Evolutionary conservation across 2,888 invertebrate genomes (phyloP).

Genomic region (Trichopoda pennipes): DNA sequence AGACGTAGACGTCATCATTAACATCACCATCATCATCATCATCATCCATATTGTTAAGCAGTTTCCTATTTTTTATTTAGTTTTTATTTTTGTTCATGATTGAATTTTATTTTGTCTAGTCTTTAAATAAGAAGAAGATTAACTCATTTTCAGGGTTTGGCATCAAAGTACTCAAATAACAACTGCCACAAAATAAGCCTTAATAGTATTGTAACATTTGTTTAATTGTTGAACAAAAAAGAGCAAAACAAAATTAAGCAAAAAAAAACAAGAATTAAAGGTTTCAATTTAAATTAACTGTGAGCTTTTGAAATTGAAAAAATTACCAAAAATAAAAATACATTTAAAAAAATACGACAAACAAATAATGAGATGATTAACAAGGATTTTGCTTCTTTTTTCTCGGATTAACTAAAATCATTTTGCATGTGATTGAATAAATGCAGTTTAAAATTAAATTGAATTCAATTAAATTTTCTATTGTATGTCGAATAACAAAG

Average conservation of each 20-base stretch:
- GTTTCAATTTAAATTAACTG: slow-evolving; percentile 61
- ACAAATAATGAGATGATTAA: slow-evolving; percentile 60
- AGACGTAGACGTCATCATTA: slow-evolving; percentile 62
- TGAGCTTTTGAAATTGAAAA: slow-evolving; percentile 37
- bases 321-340: slow-evolving; percentile 47
- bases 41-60: slow-evolving; percentile 41
- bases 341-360: not conserved
- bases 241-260: not conserved
- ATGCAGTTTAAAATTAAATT: slow-evolving; percentile 25
- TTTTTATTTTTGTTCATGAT: slow-evolving; percentile 47
- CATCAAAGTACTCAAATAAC: slow-evolving; percentile 54
- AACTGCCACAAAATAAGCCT: slow-evolving; percentile 48
- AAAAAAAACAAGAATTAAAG: slow-evolving; percentile 49
- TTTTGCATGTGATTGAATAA: slow-evolving; percentile 40
- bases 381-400: slow-evolving; percentile 28
- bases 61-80: not conserved
- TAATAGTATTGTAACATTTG: slow-evolving; percentile 68
- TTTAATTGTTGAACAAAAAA: slow-evolving; percentile 59
- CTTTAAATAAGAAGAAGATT: slow-evolving; percentile 65
- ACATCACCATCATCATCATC: slow-evolving; percentile 44
- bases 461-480: slow-evolving; percentile 36
- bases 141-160: slow-evolving; percentile 67
- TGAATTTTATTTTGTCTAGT: slow-evolving; percentile 59
- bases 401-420: not conserved
- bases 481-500: slow-evolving; percentile 14